A percentile compares a stretch with the other conserved stretches of the same genome.
These are phyloP conservation scores for Chymomyza amoena DNA, from an alignment of 2,888 invertebrate species.

Conservation along the genomic window DNA sequence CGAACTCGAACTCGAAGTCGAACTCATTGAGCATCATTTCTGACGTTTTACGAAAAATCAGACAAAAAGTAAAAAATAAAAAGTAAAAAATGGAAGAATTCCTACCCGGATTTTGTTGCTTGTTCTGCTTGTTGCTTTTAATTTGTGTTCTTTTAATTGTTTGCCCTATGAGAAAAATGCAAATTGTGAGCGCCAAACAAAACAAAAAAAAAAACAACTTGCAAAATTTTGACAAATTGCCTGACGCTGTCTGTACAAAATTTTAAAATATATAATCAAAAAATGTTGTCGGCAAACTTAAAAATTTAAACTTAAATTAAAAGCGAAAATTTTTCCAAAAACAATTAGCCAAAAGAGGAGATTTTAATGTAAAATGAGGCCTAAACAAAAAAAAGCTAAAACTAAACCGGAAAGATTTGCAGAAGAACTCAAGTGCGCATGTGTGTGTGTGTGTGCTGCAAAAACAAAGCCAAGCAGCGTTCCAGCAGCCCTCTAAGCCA, in stretches of 20 bases:
- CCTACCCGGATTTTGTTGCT: constrained; percentile 49
- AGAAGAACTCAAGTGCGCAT: neutral
- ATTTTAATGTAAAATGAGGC: neutral
- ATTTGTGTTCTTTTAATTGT: constrained; percentile 42
- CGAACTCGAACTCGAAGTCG: too few relatives aligned
- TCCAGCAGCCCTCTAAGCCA: too few relatives aligned
- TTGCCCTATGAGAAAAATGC: constrained; percentile 13
- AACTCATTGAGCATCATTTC: constrained; percentile 11
- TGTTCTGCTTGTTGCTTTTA: constrained; percentile 26
- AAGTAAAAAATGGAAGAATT: neutral
- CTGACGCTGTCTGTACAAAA: constrained; percentile 18
- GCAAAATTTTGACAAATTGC: constrained; percentile 42
- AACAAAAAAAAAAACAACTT: constrained; percentile 13
- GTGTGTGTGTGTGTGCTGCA: too few relatives aligned
- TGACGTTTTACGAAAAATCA: constrained; percentile 36
- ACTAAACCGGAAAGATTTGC: neutral
- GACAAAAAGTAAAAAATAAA: constrained; percentile 18
- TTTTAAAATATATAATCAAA: constrained; percentile 29
- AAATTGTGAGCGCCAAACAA: constrained; percentile 14
- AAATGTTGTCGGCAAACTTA: constrained; percentile 25
- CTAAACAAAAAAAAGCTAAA: neutral
- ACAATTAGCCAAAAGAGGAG: constrained; percentile 7
- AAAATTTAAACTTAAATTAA: constrained; percentile 16
- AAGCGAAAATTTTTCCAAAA: constrained; percentile 13
- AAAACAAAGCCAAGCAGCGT: too few relatives aligned